Evolutionary conservation across 2,113 vertebrate genomes (phyloP), one percentile per base, ranked within the genome.

Genomic region (Phyllostomus hastatus): DNA sequence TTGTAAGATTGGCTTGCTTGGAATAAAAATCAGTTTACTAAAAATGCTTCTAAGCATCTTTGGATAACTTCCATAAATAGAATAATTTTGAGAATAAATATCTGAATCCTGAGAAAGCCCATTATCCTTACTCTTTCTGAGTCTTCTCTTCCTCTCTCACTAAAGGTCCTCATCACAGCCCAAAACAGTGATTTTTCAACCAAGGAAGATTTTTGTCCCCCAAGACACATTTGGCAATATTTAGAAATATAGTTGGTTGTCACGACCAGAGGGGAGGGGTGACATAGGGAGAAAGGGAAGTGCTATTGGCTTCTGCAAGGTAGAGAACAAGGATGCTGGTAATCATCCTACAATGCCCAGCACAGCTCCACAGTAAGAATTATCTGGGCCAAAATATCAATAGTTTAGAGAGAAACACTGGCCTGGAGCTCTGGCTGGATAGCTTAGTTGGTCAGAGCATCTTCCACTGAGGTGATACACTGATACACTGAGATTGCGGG

Each of bases 21-120:
- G 41, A 81, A 94, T 90, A 48, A 90, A 92, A 79, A 87, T 70
- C 10, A 17, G 12, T 31, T 90, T 95, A 46, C 57, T 80, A 92
- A 90, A 85, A 95, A 54, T 46, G 79, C 24, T 50, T 73, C n/a
- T 72, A 72, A 91, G 54, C 16, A 76, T 80, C 78, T 82, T 83
- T 87, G 54, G 88, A n/a, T 88, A 93, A 88, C 10, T 84, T 72
- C 54, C 38, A 22, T 64, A 75, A 69, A 48, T 85, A 79, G 35
- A 94, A 76, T 64, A 92, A 79, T 59, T 86, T 93, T 48, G 72
- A 91, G 67, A 89, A 52, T 31, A 88, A 69, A 76, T 61, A 28
- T 66, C n/a, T 92, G 85, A 70, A 41, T 88, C 66, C 78, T 54
- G n/a, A 75, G n/a, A 79, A 92, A 88, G 26, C 72, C 69, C 48